Percentiles rank a stretch among this genome's conserved stretches.
phyloP scores from a whole-genome alignment of 2,888 invertebrate genomes.

The Philopedon plagiatum region DNA sequence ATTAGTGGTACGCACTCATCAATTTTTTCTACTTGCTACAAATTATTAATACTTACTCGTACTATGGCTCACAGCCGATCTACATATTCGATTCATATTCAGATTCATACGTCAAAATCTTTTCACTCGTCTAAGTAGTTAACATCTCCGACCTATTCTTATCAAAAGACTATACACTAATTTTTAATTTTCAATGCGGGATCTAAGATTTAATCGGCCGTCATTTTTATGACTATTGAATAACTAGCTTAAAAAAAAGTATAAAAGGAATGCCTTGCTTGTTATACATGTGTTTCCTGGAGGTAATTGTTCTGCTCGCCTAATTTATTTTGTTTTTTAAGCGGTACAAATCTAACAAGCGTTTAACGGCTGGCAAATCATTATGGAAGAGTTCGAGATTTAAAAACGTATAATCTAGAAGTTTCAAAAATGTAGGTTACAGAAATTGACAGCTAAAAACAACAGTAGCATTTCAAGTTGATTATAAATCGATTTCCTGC shows the following conservation, averaged over 20 bases:
- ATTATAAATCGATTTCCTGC: too few relatives aligned
- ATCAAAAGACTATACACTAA: conserved; percentile 41
- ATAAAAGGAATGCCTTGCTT: background rate
- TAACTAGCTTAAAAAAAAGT: conserved; percentile 12
- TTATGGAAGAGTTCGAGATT: too few relatives aligned
- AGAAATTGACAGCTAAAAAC: too few relatives aligned
- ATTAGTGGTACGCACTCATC: conserved; percentile 1
- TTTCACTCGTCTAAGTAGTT: conserved; percentile 34
- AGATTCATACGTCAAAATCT: conserved; percentile 47
- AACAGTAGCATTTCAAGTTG: too few relatives aligned
- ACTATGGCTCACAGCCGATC: conserved; percentile 21
- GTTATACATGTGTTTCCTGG: conserved; percentile 18
- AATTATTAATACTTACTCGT: conserved; percentile 27
- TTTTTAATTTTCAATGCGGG: conserved; percentile 40
- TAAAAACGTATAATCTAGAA: too few relatives aligned
- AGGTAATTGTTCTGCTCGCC: conserved; percentile 13
- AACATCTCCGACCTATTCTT: conserved; percentile 36
- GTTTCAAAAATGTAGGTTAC: too few relatives aligned
- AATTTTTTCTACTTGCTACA: conserved; percentile 8
- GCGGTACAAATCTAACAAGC: background rate
- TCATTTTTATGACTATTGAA: conserved; percentile 32
- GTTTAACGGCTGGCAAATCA: background rate
- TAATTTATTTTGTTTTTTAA: conserved; percentile 24
- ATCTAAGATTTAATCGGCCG: conserved; percentile 30
- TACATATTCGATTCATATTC: conserved; percentile 30